Evolutionary conservation across 2,797 vertebrate species (phyloP).

Genomic region (Podarcis lilfordi): DNA sequence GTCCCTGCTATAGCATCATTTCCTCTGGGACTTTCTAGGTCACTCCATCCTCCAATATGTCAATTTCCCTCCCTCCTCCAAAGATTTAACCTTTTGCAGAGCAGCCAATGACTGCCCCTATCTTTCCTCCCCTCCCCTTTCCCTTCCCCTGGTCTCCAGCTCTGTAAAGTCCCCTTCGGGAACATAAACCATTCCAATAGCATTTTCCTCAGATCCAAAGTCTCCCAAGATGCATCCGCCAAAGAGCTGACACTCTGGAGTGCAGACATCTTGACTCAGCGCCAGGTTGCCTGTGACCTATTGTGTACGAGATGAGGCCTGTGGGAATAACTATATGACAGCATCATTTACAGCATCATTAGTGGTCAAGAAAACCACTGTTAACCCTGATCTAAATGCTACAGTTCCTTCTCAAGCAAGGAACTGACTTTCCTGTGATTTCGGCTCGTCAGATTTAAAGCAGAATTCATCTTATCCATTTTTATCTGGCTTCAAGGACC

Average conservation of each 20-base stretch:
- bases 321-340: slow-evolving; percentile 6
- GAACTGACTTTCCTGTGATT: neutral
- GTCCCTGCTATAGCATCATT: neutral
- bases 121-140: neutral
- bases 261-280: slow-evolving; percentile 5
- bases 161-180: slow-evolving; percentile 37
- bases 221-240: neutral
- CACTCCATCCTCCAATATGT: slow-evolving; percentile 14
- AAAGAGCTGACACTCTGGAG: slow-evolving; percentile 6
- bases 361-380: slow-evolving; percentile 16
- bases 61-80: neutral
- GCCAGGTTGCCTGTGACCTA: slow-evolving; percentile 16
- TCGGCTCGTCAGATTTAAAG: neutral
- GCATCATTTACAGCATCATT: slow-evolving; percentile 14
- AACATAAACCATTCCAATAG: slow-evolving; percentile 15
- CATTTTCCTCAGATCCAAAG: slow-evolving; percentile 7
- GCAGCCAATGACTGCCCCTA: neutral
- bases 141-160: slow-evolving; percentile 30
- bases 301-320: slow-evolving; percentile 5
- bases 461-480: neutral
- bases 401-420: neutral
- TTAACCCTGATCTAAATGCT: neutral
- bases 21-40: slow-evolving; percentile 10
- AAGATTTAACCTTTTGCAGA: slow-evolving; percentile 13
- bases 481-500: neutral